Percentiles rank a stretch among this genome's conserved stretches.
Conservation (phyloP, 2,797 vertebrate genomes). For the Alcedo atthis region DNA sequence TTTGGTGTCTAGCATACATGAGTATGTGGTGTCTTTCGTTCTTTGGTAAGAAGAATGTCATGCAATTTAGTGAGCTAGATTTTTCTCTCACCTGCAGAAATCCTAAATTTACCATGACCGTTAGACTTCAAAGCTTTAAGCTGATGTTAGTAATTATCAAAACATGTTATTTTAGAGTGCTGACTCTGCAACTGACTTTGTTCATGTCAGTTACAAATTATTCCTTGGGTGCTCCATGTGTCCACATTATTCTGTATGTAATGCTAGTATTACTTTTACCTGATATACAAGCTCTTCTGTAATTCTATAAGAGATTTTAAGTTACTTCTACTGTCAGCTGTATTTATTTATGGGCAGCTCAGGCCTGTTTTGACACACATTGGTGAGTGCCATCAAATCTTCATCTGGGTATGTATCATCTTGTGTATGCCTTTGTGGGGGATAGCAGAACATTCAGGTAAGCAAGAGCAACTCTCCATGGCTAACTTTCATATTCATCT, state of each 20-base stretch:
- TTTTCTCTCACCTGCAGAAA: background rate
- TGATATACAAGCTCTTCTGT: background rate
- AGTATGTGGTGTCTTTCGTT: background rate
- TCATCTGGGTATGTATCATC: rapidly evolving
- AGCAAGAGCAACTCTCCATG: background rate
- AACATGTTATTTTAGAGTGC: background rate
- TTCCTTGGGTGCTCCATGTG: background rate
- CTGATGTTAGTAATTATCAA: background rate
- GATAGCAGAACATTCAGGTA: background rate
- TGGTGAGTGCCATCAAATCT: background rate
- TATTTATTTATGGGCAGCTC: background rate
- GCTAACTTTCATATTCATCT: background rate
- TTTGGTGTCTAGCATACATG: background rate
- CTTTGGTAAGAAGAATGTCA: background rate
- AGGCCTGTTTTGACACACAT: background rate
- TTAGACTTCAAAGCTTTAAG: background rate
- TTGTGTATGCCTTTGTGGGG: background rate
- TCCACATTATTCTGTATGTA: background rate
- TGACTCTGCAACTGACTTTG: background rate
- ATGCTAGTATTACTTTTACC: background rate
- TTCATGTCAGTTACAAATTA: background rate
- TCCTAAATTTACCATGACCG: background rate
- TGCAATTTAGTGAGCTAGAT: background rate
- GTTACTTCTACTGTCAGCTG: background rate
- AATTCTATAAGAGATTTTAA: background rate